Conservation (phyloP, 2,113 vertebrate species). For the Quiscalus mexicanus region DNA sequence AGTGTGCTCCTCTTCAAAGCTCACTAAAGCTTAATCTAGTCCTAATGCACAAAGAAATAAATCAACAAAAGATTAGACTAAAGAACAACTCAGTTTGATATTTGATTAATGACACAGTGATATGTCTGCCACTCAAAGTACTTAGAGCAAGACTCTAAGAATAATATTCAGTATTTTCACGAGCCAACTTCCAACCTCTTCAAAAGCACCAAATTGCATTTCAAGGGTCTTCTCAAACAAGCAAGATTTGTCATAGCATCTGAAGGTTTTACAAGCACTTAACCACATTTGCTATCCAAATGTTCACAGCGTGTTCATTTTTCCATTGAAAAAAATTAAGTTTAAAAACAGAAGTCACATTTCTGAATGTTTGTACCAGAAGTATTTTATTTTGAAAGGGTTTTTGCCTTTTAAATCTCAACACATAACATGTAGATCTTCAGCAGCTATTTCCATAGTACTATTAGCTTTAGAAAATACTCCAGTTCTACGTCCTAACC, state of each 20-base stretch:
- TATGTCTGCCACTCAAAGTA: neutral
- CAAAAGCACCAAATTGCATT: neutral
- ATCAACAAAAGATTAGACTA: neutral
- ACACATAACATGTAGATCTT: neutral
- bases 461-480: neutral
- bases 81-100: neutral
- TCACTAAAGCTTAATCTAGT: neutral
- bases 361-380: neutral
- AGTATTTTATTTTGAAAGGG: neutral
- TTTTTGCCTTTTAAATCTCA: neutral
- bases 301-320: accelerated
- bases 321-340: neutral
- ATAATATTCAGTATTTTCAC: neutral
- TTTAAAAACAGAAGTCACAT: neutral
- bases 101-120: conserved; percentile 4
- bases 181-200: neutral
- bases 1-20: neutral
- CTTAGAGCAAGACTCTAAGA: neutral
- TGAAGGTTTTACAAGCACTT: neutral
- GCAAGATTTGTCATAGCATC: neutral
- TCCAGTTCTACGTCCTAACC: neutral
- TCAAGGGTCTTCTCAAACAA: neutral
- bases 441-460: neutral
- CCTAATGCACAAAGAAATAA: neutral
- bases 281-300: neutral